A percentile compares a stretch with the other conserved stretches of the same genome.
Conservation (phyloP, 2,113 vertebrate genomes). For the Gopherus evgoodei region DNA sequence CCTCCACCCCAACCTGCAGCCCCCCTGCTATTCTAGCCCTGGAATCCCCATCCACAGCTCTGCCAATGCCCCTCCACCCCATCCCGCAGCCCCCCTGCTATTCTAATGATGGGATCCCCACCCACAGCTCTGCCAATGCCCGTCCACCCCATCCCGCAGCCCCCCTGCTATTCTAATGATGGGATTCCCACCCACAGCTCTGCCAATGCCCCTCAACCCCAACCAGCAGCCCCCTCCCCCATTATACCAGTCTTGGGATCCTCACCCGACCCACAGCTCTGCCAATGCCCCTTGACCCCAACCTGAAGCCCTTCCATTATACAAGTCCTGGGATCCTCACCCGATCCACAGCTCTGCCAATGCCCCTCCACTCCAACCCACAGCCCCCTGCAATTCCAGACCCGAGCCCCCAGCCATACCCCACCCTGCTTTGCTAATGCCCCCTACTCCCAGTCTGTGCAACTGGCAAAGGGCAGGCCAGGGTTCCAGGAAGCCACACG, state of each 20-base stretch:
- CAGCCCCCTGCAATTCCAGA: neutral
- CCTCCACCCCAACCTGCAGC: neutral
- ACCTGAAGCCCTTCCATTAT: too few species aligned
- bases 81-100: too few species aligned
- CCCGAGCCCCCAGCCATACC: neutral
- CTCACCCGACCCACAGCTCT: neutral
- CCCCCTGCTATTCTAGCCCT: neutral
- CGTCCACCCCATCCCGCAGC: too few species aligned
- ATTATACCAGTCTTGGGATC: neutral
- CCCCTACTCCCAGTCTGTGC: neutral
- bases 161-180: too few species aligned
- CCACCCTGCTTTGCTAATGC: neutral
- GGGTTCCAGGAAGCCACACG: neutral
- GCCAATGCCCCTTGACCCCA: neutral
- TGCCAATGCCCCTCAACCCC: too few species aligned
- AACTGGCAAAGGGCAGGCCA: neutral
- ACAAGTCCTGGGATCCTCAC: neutral
- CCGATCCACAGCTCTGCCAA: neutral
- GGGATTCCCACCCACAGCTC: too few species aligned
- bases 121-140: too few species aligned
- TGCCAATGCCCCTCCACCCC: neutral
- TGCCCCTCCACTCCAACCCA: neutral
- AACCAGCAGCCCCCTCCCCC: too few species aligned
- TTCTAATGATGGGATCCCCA: neutral
- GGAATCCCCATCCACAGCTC: neutral